Evolutionary conservation across 2,888 invertebrate species (phyloP).

Genomic region (Volucella inanis): DNA sequence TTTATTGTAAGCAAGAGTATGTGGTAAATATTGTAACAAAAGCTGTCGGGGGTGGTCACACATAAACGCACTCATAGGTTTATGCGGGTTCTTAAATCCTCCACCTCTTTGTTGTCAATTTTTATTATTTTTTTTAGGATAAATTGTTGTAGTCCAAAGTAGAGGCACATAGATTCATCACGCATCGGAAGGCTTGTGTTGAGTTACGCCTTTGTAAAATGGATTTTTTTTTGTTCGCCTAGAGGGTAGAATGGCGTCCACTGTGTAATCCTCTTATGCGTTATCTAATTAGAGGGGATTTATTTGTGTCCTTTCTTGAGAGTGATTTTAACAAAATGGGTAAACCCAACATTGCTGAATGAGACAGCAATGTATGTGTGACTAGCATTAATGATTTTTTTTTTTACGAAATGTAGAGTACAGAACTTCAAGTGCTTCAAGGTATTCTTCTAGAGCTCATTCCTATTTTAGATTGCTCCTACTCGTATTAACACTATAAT

Average conservation of each 20-base stretch:
- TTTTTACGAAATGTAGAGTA: no score
- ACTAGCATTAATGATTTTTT: no score
- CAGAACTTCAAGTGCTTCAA: no score
- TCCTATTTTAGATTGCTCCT: no score
- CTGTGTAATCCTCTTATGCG: constrained; percentile 66
- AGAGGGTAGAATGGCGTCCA: constrained; percentile 44
- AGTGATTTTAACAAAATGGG: no score
- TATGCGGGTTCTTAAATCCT: constrained; percentile 67
- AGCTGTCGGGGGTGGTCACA: constrained; percentile 11
- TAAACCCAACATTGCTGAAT: no score
- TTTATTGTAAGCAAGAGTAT: constrained; percentile 68
- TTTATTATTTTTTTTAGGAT: constrained; percentile 17
- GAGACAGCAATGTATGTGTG: no score
- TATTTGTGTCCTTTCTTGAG: background rate
- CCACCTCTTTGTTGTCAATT: constrained; percentile 45
- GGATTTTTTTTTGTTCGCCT: constrained; percentile 32
- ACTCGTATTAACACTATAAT: no score
- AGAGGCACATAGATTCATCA: constrained; percentile 61
- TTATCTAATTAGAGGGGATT: constrained; percentile 65
- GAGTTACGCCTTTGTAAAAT: constrained; percentile 38
- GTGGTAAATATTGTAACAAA: constrained; percentile 57
- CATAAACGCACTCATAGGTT: constrained; percentile 50
- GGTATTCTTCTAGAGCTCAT: no score
- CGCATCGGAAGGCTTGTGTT: constrained; percentile 41
- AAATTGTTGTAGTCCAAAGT: constrained; percentile 12